Evolutionary conservation across 2,113 vertebrate genomes (phyloP).

Genomic region (Archocentrus centrarchus): DNA sequence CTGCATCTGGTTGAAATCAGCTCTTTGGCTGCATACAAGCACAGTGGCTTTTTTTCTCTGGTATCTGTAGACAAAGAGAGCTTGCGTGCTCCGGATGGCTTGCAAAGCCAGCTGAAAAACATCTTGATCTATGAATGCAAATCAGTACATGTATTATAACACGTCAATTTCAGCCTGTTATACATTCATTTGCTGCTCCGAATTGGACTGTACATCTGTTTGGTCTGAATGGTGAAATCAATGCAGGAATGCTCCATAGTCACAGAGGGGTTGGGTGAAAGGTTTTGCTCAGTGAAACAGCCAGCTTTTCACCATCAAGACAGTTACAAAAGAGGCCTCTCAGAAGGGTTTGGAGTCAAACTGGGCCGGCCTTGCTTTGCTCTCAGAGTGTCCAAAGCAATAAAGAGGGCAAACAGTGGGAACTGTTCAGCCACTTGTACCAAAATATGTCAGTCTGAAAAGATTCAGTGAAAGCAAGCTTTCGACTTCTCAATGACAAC

Average conservation of each 20-base stretch:
- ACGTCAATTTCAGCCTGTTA: slow-evolving; percentile 25
- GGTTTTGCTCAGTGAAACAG: slow-evolving; percentile 39
- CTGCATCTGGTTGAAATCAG: slow-evolving; percentile 56
- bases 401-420: slow-evolving; percentile 51
- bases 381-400: slow-evolving; percentile 31
- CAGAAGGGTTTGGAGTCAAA: slow-evolving; percentile 55
- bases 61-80: slow-evolving; percentile 33
- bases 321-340: slow-evolving; percentile 67
- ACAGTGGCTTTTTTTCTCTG: slow-evolving; percentile 19
- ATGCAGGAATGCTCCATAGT: slow-evolving; percentile 53
- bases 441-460: slow-evolving; percentile 51
- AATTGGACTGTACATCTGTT: slow-evolving; percentile 56
- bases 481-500: slow-evolving; percentile 40
- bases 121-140: slow-evolving; percentile 62
- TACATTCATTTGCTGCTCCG: slow-evolving; percentile 18
- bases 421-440: slow-evolving; percentile 52
- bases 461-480: slow-evolving; percentile 37
- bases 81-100: slow-evolving; percentile 24
- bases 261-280: slow-evolving; percentile 21
- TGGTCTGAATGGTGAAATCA: slow-evolving; percentile 56
- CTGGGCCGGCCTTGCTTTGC: slow-evolving; percentile 35
- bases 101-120: slow-evolving; percentile 32
- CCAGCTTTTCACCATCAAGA: slow-evolving; percentile 51
- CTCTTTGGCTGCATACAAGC: slow-evolving; percentile 39
- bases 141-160: slow-evolving; percentile 45